Percentiles rank a stretch among this genome's conserved stretches.
Conservation (phyloP, 2,113 vertebrate species). For the Rana temporaria region DNA sequence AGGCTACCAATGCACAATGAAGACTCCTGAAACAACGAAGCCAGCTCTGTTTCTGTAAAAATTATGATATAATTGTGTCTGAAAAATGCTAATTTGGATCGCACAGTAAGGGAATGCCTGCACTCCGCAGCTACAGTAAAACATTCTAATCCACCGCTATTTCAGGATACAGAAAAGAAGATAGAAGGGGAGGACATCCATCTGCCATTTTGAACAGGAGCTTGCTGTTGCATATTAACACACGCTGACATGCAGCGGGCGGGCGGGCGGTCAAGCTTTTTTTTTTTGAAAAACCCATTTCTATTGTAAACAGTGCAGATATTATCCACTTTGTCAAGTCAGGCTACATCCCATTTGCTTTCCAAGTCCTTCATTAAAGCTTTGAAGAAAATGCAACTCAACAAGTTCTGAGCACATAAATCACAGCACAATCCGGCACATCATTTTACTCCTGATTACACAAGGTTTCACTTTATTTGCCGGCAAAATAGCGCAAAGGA, state of each 20-base stretch:
- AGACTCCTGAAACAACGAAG: no score
- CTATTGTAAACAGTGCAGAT: conserved; percentile 4
- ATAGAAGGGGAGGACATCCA: no score
- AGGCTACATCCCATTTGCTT: conserved; percentile 1
- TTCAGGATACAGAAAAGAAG: no score
- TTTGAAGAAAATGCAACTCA: conserved; percentile 22
- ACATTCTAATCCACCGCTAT: no score
- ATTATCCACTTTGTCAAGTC: conserved; percentile 8
- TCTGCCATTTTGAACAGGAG: neutral
- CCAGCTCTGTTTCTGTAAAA: no score
- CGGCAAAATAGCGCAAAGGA: neutral
- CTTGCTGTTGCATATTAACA: neutral
- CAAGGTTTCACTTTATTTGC: neutral
- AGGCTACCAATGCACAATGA: no score
- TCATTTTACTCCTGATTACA: conserved; percentile 20
- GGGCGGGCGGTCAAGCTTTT: neutral
- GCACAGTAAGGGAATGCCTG: no score
- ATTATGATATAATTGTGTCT: no score
- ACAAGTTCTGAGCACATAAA: neutral
- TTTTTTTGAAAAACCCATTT: neutral
- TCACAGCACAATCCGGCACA: neutral
- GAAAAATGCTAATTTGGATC: no score
- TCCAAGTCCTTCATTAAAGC: neutral
- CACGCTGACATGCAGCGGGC: neutral
- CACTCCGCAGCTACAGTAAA: no score